Evolutionary conservation across 2,888 invertebrate genomes (phyloP), one percentile per base, ranked within the genome.

Genomic region (Escarpia spicata): DNA sequence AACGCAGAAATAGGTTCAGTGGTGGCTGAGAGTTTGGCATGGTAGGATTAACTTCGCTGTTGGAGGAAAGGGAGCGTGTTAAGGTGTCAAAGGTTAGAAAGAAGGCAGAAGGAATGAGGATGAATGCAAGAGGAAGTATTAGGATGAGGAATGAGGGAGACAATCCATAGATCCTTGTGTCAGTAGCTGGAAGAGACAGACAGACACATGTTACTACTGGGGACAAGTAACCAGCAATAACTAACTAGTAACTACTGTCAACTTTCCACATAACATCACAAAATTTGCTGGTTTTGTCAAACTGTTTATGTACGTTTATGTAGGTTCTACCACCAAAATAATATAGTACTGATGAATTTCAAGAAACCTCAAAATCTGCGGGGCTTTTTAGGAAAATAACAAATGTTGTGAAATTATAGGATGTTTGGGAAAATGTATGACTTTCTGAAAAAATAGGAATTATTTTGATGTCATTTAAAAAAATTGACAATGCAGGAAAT

Each of bases 141-240:
- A 75, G 26, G 75, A 19, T 3, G 75, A 75, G 75, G 75, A 75
- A 26, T 15, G 75, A 75, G 75, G n/a, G 52, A 52, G 52, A 52
- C 52, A 52, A 37, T 52, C 75, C n/a, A 15, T 75, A 75, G 75
- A 26, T 75, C 75, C 75, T 75, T 75, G 75, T 75, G 19, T 75
- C 75, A 75, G 75, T 26, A 75, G 75, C 75, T 75, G 75, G 75
- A 75, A 75, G 19, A 75, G 75, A 75, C 75, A 75, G 75, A 75
- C 75, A 75, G 26, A 26, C 52, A 52, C n/a, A 26, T 75, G 75
- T 75, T 75, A 75, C 75, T 19, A 75, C 19, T 26, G 75, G 3
- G 75, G 75, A 75, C n/a, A 75, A 75, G 6, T 75, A 75, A 75
- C 26, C 26, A 26, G 26, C 75, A 75, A 75, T 75, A 52, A 3